Evolutionary conservation across 2,888 invertebrate species (phyloP).

Genomic region (Hanleya hanleyi): DNA sequence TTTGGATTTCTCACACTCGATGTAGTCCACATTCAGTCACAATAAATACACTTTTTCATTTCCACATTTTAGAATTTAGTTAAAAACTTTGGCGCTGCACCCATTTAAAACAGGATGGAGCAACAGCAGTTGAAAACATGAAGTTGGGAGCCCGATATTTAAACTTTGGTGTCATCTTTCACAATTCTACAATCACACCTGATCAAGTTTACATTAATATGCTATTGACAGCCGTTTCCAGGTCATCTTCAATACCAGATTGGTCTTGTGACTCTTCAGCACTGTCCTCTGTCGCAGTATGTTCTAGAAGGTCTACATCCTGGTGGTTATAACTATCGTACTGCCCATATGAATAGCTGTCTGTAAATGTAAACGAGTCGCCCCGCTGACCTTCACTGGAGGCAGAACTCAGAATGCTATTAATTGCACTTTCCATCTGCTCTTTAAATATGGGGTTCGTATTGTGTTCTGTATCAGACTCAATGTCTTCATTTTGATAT

Average conservation of each 20-base stretch:
- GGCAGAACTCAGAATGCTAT: slow-evolving; percentile 82
- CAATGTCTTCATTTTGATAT: not conserved
- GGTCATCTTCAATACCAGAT: slow-evolving; percentile 66
- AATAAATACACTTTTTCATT: no score
- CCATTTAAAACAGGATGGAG: no score
- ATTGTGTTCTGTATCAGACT: slow-evolving; percentile 16
- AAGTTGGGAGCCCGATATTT: no score
- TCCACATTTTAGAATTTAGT: no score
- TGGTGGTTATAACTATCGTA: slow-evolving; percentile 10
- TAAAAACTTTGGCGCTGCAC: no score
- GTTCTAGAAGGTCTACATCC: slow-evolving; percentile 71
- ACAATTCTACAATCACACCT: no score
- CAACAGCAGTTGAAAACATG: no score
- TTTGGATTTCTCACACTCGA: no score
- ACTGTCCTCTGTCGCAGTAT: slow-evolving; percentile 27
- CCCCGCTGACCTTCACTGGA: not conserved
- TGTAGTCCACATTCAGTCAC: no score
- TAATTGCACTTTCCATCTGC: slow-evolving; percentile 85
- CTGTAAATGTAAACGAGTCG: no score
- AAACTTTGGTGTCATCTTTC: no score
- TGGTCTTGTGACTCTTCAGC: slow-evolving; percentile 14
- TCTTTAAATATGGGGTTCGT: slow-evolving; percentile 42
- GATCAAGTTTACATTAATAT: slow-evolving; percentile 75
- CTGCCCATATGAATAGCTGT: slow-evolving; percentile 3
- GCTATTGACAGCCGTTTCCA: slow-evolving; percentile 77